Evolutionary conservation across 2,797 vertebrate genomes (phyloP).

Genomic region (Chelon labrosus): DNA sequence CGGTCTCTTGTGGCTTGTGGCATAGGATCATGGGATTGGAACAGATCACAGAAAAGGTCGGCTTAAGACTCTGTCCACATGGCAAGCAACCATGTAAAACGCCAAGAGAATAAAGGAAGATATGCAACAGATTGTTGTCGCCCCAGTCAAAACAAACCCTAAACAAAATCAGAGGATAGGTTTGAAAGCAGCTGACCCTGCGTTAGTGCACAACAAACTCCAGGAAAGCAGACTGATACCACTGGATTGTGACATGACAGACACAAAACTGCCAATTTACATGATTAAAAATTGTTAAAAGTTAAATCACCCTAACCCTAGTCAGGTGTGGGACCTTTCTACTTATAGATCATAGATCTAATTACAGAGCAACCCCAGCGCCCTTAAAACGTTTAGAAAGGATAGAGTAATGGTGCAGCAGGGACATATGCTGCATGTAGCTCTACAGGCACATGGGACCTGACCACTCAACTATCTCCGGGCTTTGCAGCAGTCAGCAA

Average conservation of each 20-base stretch:
- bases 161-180: too few relatives aligned
- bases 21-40: too few relatives aligned
- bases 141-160: too few relatives aligned
- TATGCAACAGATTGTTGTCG: too few relatives aligned
- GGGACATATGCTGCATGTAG: conserved; percentile 56
- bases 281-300: conserved; percentile 7
- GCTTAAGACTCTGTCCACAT: too few relatives aligned
- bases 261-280: not conserved
- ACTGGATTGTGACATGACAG: conserved; percentile 2
- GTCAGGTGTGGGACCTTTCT: conserved; percentile 13
- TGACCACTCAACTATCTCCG: conserved; percentile 72
- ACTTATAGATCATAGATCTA: conserved; percentile 27
- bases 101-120: too few relatives aligned
- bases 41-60: too few relatives aligned
- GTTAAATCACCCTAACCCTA: not conserved
- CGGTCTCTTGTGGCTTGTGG: too few relatives aligned
- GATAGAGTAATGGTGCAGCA: conserved; percentile 49
- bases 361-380: conserved; percentile 16
- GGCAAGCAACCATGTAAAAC: too few relatives aligned
- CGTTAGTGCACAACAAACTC: too few relatives aligned
- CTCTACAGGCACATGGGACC: conserved; percentile 65
- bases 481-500: conserved; percentile 75
- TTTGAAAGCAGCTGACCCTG: too few relatives aligned
- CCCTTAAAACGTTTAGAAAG: conserved; percentile 40
- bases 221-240: not conserved